Conservation (phyloP, 2,797 vertebrate genomes). For the Holocentrus rufus region DNA sequence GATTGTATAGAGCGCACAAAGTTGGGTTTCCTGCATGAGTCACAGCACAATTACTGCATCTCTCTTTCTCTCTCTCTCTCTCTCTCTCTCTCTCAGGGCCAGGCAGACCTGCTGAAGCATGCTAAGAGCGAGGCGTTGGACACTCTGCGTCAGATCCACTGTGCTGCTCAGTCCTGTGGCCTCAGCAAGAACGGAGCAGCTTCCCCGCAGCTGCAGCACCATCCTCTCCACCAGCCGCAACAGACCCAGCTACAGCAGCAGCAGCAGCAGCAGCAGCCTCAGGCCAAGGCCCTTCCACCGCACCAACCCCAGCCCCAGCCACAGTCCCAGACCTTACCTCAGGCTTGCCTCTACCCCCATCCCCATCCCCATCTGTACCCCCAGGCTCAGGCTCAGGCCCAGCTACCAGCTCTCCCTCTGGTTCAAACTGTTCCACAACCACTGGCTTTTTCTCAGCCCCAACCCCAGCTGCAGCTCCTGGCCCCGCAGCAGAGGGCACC, state of each 20-base stretch:
- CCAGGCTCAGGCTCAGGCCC: conserved; percentile 53
- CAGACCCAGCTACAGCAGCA: conserved; percentile 62
- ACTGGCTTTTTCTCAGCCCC: conserved; percentile 69
- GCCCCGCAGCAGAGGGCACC: conserved; percentile 70
- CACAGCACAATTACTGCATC: background rate
- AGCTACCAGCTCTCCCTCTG: conserved; percentile 40
- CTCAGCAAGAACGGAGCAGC: conserved; percentile 87
- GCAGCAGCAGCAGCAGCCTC: conserved; percentile 64
- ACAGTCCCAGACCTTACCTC: conserved; percentile 54
- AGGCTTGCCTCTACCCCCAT: conserved; percentile 41
- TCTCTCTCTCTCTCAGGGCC: conserved; percentile 80
- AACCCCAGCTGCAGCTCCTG: conserved; percentile 59
- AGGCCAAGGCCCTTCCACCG: conserved; percentile 52
- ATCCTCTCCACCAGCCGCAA: conserved; percentile 55
- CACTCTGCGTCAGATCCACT: conserved; percentile 92
- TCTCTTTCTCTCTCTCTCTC: background rate
- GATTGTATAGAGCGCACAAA: background rate
- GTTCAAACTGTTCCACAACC: conserved; percentile 66
- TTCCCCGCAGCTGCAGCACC: conserved; percentile 77
- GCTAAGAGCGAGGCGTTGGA: conserved; percentile 91
- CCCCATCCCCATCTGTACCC: background rate
- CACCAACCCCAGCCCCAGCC: conserved; percentile 10
- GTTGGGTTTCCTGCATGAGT: background rate
- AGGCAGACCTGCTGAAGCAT: conserved; percentile 91
- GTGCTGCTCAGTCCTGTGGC: conserved; percentile 90